Evolutionary conservation across 2,113 vertebrate genomes (phyloP).

Genomic region (Zapus hudsonius): DNA sequence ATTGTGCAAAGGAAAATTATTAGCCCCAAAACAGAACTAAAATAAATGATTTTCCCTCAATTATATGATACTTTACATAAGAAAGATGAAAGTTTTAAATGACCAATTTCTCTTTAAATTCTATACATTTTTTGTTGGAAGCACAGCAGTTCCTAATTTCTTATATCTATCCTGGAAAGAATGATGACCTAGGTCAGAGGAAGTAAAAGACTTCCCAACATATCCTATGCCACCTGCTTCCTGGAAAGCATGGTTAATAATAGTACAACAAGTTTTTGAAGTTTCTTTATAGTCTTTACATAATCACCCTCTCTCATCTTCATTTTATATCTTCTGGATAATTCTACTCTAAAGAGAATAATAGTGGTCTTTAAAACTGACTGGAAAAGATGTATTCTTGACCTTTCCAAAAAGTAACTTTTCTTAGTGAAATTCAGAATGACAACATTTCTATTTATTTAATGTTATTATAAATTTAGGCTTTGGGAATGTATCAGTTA

Average conservation of each 20-base stretch:
- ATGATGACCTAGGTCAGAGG: not conserved
- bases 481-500: not conserved
- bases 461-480: not conserved
- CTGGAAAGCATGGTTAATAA: not conserved
- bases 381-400: not conserved
- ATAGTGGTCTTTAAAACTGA: not conserved
- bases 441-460: not conserved
- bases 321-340: not conserved
- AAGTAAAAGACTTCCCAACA: not conserved
- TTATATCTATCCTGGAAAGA: slow-evolving; percentile 19
- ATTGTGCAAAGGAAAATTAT: slow-evolving; percentile 60
- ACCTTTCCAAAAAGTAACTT: not conserved
- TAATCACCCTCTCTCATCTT: not conserved
- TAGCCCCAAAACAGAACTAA: slow-evolving; percentile 53
- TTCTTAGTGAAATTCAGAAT: not conserved
- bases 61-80: slow-evolving; percentile 36
- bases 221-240: not conserved
- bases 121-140: slow-evolving; percentile 15
- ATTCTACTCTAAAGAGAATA: slow-evolving; percentile 35
- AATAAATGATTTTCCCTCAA: slow-evolving; percentile 49
- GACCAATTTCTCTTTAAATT: slow-evolving; percentile 22
- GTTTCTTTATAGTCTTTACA: not conserved
- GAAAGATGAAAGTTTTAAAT: slow-evolving; percentile 54
- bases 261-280: not conserved
- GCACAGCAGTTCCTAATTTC: not conserved